Conservation (phyloP, 2,888 invertebrate species). For the Ornithoptera priamus region DNA sequence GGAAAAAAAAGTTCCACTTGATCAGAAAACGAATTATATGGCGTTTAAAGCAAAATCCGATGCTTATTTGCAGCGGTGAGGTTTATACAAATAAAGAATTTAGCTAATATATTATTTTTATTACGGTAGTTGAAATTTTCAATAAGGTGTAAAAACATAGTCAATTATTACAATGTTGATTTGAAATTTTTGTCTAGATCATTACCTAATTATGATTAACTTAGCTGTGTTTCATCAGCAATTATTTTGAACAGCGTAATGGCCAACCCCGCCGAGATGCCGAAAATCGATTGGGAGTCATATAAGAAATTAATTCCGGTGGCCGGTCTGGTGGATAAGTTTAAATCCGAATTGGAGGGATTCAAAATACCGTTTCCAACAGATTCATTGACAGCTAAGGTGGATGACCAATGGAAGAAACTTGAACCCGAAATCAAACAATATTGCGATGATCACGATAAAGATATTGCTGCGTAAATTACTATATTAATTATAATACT, state of each 20-base stretch:
- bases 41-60: slow-evolving; percentile 66
- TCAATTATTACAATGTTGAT: too few relatives aligned
- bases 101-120: too few relatives aligned
- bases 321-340: slow-evolving; percentile 56
- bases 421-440: slow-evolving; percentile 52
- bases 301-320: slow-evolving; percentile 57
- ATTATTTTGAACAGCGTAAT: slow-evolving; percentile 45
- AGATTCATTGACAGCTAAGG: slow-evolving; percentile 48
- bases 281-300: slow-evolving; percentile 64
- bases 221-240: neutral
- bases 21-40: slow-evolving; percentile 53
- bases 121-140: too few relatives aligned
- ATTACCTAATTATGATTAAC: neutral
- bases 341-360: slow-evolving; percentile 49
- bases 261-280: slow-evolving; percentile 54
- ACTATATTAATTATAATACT: too few relatives aligned
- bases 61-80: slow-evolving; percentile 55
- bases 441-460: slow-evolving; percentile 49
- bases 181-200: neutral
- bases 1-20: slow-evolving; percentile 53
- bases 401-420: slow-evolving; percentile 62
- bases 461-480: slow-evolving; percentile 48
- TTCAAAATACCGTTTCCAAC: slow-evolving; percentile 58
- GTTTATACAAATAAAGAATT: neutral
- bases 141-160: too few relatives aligned